phyloP scores from a whole-genome alignment of 2,113 vertebrate species.

The Onychorhynchus coronatus region DNA sequence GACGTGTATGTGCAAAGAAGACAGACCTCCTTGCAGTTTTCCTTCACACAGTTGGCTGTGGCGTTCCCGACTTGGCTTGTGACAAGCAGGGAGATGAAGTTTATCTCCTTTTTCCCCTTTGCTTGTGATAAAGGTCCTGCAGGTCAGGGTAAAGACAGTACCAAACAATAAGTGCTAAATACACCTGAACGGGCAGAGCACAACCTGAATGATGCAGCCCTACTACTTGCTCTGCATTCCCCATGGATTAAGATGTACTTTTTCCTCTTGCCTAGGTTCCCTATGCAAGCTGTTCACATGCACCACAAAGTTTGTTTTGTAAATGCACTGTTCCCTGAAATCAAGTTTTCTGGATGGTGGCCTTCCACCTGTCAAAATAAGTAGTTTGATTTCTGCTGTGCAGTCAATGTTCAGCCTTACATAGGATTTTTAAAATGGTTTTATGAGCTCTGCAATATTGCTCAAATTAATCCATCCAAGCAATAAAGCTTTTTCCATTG shows the following conservation, averaged over 20 bases:
- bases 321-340: slow-evolving; percentile 5
- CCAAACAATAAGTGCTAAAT: not conserved
- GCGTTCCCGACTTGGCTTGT: not conserved
- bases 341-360: slow-evolving; percentile 19
- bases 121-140: not conserved
- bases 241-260: not conserved
- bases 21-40: not conserved
- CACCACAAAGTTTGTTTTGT: not conserved
- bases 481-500: not conserved
- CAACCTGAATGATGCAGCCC: not conserved
- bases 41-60: not conserved
- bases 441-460: not conserved
- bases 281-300: not conserved
- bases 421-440: not conserved
- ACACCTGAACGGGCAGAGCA: not conserved
- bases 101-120: not conserved
- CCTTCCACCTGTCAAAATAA: slow-evolving; percentile 12
- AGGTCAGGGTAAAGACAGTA: not conserved
- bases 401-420: not conserved
- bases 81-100: not conserved
- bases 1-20: not conserved
- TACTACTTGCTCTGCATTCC: not conserved
- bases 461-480: not conserved
- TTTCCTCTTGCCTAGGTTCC: not conserved
- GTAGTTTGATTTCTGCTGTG: not conserved